These are phyloP conservation scores for Rallus crepitans DNA, from an alignment of 2,797 vertebrate genomes.

Conservation along the genomic window DNA sequence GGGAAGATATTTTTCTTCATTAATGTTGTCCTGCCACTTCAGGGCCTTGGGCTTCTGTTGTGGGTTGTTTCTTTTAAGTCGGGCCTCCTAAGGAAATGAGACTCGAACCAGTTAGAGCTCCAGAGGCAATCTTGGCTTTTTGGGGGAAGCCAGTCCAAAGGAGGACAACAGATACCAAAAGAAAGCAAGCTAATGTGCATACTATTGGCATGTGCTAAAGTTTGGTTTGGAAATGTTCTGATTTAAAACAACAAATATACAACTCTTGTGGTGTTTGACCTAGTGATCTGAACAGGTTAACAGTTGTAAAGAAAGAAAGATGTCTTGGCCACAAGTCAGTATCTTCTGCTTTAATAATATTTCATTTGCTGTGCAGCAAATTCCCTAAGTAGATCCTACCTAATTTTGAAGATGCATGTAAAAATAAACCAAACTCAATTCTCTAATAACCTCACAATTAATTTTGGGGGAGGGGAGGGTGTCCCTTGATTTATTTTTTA, in stretches of 20 bases:
- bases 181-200: slow-evolving; percentile 34
- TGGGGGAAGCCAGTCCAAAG: background rate
- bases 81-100: background rate
- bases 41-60: background rate
- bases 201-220: background rate
- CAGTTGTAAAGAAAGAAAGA: background rate
- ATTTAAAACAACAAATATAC: background rate
- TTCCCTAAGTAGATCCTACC: background rate
- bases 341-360: background rate
- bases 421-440: background rate
- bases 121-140: slow-evolving; percentile 6
- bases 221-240: slow-evolving; percentile 22
- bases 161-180: background rate
- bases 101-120: background rate
- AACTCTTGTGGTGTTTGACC: background rate
- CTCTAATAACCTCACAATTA: background rate
- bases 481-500: background rate
- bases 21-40: background rate
- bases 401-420: background rate
- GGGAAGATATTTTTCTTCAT: background rate
- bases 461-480: background rate
- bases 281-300: background rate
- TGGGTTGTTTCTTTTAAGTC: background rate
- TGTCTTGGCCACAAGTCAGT: background rate
- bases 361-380: background rate